A percentile compares a stretch with the other conserved stretches of the same genome.
Conservation (phyloP, 2,113 vertebrate genomes). For the Cygnus atratus region DNA sequence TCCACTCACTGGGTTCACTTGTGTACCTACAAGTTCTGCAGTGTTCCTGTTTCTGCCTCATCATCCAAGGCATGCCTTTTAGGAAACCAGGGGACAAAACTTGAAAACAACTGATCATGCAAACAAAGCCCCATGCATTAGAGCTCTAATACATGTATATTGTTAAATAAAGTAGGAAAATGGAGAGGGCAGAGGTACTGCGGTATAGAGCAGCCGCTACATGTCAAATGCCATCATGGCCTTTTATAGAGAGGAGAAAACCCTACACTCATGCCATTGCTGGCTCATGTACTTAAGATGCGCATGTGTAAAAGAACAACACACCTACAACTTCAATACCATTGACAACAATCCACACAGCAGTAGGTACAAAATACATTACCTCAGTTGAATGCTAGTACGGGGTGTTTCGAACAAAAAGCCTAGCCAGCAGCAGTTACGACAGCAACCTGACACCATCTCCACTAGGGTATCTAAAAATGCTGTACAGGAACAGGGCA, state of each 20-base stretch:
- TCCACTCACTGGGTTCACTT: background rate
- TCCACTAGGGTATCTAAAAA: background rate
- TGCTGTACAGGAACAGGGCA: too few species aligned
- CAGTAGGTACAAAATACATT: too few species aligned
- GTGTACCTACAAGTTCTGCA: background rate
- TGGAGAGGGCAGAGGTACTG: background rate
- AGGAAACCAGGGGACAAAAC: too few species aligned
- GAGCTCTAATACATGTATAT: fast-evolving
- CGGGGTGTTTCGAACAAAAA: background rate
- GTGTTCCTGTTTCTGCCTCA: background rate
- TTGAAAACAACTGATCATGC: fast-evolving
- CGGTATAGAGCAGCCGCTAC: background rate
- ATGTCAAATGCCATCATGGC: background rate
- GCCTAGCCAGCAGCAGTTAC: background rate
- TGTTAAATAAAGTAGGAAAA: background rate
- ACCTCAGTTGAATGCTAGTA: too few species aligned
- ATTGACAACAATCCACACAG: too few species aligned
- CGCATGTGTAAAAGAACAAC: background rate
- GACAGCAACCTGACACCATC: background rate
- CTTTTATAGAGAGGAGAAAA: background rate
- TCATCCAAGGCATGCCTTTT: background rate
- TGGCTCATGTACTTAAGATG: background rate
- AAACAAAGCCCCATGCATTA: background rate
- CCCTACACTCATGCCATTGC: too few species aligned
- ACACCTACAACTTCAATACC: background rate